phyloP scores from a whole-genome alignment of 1,140 invertebrate species.

The Acromyrmex heyeri region DNA sequence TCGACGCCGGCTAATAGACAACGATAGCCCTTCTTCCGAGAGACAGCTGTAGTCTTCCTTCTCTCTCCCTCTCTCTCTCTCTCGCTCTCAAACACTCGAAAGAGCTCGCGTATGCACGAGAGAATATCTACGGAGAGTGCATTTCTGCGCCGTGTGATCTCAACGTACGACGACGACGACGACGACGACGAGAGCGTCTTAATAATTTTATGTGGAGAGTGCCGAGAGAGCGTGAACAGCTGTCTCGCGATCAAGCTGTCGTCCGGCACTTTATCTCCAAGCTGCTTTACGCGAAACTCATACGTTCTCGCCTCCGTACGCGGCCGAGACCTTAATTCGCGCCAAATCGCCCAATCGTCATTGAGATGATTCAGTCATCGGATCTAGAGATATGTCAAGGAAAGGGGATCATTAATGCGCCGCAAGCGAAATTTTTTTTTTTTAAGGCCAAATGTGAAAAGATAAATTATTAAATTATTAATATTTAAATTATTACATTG shows the following conservation, averaged over 20 bases:
- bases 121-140: constrained; percentile 11
- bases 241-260: constrained; percentile 63
- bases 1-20: constrained; percentile 60
- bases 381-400: too few species aligned
- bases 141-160: constrained; percentile 58
- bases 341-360: constrained; percentile 26
- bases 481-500: too few species aligned
- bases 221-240: constrained; percentile 55
- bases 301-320: not conserved
- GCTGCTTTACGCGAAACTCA: constrained; percentile 44
- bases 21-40: constrained; percentile 64
- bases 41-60: constrained; percentile 25
- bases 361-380: too few species aligned
- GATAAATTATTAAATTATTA: too few species aligned
- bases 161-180: constrained; percentile 38
- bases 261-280: constrained; percentile 60
- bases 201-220: constrained; percentile 51
- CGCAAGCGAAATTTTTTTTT: too few species aligned
- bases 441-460: too few species aligned
- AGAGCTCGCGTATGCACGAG: constrained; percentile 27
- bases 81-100: not conserved
- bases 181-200: constrained; percentile 48
- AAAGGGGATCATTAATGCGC: too few species aligned
- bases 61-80: not conserved
- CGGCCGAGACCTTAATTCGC: constrained; percentile 51